Evolutionary conservation across 2,113 vertebrate species (phyloP), one percentile per base, ranked within the genome.

Genomic region (Saccopteryx bilineata): DNA sequence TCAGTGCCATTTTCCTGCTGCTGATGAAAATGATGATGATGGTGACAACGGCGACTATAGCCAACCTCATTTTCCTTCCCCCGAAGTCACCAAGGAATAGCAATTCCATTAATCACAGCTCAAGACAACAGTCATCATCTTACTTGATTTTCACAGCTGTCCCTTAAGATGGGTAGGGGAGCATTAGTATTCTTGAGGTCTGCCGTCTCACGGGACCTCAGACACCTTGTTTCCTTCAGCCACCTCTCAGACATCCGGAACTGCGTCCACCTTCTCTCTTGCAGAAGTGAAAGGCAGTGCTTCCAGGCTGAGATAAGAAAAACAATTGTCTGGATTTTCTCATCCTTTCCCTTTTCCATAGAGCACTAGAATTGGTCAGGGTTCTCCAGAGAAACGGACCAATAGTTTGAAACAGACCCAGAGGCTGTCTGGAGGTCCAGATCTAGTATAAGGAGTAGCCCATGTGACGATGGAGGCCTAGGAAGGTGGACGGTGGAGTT

Each of bases 221-320:
- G 93, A 80, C 26, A 54, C 54, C 74, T 58, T 60, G 19, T 87
- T 69, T 60, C 24, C 31, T n/a, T 58, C 7, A 23, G 68, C 61
- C 50, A 46, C 10, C 7, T 52, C n/a, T 6, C 21, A 28, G 1
- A 28, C 12, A 0, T 7, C 66, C 1, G 0, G 24, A 60, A 60
- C 26, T 46, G 7, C 5, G 1, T 26, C 56, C 48, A 6, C 50
- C 33, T 71, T 54, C 60, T 33, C 50, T 18, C 71, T 33, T 5
- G 63, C 46, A 54, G 71, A 54, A 39, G 13, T 19, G 26, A 39
- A 61, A 48, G 26, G 39, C 26, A 46, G 58, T 46, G 12, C 10
- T 7, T 61, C 17, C 14, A 54, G 8, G 56, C 84, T 46, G 68
- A 75, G 66, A 56, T 9, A 2, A 23, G n/a, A 31, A 19, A 31